Evolutionary conservation across 2,797 vertebrate species (phyloP).

Genomic region (Pristis pectinata): DNA sequence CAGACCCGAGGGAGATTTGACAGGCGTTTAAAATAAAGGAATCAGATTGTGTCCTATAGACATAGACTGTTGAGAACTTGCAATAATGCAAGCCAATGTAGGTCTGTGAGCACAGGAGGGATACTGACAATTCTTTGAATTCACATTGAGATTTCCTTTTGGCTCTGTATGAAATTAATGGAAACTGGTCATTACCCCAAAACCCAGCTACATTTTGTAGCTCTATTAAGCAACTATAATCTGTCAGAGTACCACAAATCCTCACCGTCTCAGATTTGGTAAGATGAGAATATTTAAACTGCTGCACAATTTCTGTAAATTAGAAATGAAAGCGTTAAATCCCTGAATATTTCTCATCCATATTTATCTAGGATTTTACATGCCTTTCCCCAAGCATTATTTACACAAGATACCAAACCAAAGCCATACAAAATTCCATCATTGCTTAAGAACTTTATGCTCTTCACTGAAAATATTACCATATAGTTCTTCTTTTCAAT

Average conservation of each 20-base stretch:
- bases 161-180: not conserved
- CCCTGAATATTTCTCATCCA: not conserved
- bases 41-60: not conserved
- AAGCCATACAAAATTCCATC: not conserved
- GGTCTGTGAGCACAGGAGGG: not conserved
- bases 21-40: not conserved
- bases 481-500: constrained; percentile 17
- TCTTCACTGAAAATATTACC: not conserved
- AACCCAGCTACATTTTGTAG: not conserved
- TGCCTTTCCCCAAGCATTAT: not conserved
- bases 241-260: not conserved
- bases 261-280: not conserved
- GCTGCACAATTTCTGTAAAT: not conserved
- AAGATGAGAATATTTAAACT: not conserved
- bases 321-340: not conserved
- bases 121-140: not conserved
- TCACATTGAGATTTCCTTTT: not conserved
- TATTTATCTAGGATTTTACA: not conserved
- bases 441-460: not conserved
- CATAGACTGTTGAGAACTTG: not conserved
- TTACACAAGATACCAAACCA: not conserved
- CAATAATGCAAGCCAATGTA: not conserved
- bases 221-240: not conserved
- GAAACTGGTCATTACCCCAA: not conserved
- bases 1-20: not conserved